Conservation (phyloP, 92 coral and sea anemone species). For the Paramuricea clavata region DNA sequence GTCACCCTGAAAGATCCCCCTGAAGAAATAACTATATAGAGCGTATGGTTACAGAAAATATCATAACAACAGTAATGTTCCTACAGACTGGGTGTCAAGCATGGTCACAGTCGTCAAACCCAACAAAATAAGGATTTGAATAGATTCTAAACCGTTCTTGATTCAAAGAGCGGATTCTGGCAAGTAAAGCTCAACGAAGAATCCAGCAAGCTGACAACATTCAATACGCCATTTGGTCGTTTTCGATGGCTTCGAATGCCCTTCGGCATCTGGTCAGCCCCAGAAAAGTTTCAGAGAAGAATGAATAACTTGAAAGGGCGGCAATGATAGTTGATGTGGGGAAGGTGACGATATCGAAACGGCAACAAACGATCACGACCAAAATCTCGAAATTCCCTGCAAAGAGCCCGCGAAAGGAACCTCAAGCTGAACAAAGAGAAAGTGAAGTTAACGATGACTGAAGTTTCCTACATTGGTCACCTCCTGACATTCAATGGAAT, state of each 20-base stretch:
- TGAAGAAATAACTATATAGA: conserved; percentile 11
- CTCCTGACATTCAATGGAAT: conserved; percentile 36
- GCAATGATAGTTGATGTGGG: conserved; percentile 60
- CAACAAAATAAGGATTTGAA: conserved; percentile 24
- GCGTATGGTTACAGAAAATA: neutral
- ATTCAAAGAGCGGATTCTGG: conserved; percentile 51
- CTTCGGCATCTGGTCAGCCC: conserved; percentile 60
- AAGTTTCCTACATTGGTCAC: conserved; percentile 58
- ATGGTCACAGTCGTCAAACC: conserved; percentile 26
- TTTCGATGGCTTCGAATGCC: conserved; percentile 17
- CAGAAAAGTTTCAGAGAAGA: conserved; percentile 49
- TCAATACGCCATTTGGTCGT: conserved; percentile 36
- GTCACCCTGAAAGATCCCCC: conserved; percentile 32
- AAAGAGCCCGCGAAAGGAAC: conserved; percentile 48
- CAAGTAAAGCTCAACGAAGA: no score
- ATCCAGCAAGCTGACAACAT: no score
- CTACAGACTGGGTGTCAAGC: conserved; percentile 40
- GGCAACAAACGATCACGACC: conserved; percentile 40
- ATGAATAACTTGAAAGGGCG: conserved; percentile 44
- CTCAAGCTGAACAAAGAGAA: conserved; percentile 55
- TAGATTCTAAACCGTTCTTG: conserved; percentile 6
- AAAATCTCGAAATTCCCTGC: no score
- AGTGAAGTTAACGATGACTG: conserved; percentile 36
- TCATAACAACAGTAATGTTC: conserved; percentile 7
- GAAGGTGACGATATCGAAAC: conserved; percentile 44